Conservation (phyloP, 2,797 vertebrate species). For the Halcyon smyrnensis region DNA sequence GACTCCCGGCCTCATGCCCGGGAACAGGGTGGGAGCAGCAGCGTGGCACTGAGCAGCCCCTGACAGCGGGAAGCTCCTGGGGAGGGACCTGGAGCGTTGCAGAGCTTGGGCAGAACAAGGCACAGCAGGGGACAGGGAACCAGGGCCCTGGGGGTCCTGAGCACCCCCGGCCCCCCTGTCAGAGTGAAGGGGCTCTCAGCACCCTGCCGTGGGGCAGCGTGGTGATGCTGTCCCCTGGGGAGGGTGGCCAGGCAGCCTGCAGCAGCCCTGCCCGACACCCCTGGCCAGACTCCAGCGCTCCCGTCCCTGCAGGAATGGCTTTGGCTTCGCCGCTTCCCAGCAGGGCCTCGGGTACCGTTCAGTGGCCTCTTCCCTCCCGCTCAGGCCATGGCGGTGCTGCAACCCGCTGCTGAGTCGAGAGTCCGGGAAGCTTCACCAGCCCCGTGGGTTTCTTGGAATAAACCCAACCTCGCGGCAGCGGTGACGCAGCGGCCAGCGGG, state of each 20-base stretch:
- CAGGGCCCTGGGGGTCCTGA: not conserved
- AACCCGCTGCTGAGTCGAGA: slow-evolving; percentile 24
- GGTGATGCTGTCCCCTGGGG: not conserved
- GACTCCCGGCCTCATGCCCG: not conserved
- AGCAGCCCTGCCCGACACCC: not conserved
- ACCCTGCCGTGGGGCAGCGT: not conserved
- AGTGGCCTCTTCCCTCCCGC: not conserved
- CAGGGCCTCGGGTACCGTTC: not conserved
- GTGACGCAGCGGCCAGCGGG: not conserved
- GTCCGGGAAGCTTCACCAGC: slow-evolving; percentile 58
- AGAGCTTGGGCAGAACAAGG: not conserved
- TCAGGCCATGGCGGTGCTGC: not conserved
- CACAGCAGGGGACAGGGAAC: not conserved
- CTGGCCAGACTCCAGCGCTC: not conserved
- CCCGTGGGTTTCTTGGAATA: slow-evolving; percentile 30
- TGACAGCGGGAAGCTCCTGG: rapidly evolving
- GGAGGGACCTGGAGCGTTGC: not conserved
- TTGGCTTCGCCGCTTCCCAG: not conserved
- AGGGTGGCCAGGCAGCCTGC: not conserved
- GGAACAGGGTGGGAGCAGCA: rapidly evolving
- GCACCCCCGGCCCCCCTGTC: rapidly evolving
- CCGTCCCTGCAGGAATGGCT: not conserved
- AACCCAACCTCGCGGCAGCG: not conserved
- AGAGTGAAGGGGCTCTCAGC: not conserved
- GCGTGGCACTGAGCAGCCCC: not conserved